phyloP scores from a whole-genome alignment of 2,797 vertebrate genomes.

The Calcarius lapponicus region DNA sequence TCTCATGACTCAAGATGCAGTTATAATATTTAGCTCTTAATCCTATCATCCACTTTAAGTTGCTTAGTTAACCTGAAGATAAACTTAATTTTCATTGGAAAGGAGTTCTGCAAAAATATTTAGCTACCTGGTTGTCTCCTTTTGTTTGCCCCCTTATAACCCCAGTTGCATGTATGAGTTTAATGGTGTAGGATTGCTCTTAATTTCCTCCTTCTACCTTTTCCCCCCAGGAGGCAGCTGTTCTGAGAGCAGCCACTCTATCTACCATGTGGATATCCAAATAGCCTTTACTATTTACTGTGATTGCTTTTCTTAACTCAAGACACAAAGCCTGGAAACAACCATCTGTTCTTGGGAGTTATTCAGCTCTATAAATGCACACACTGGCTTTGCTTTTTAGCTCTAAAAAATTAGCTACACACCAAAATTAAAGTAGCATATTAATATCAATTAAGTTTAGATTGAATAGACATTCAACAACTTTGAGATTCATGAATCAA shows the following conservation, averaged over 20 bases:
- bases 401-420: conserved; percentile 26
- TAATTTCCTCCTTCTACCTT: conserved; percentile 73
- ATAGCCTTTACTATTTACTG: conserved; percentile 63
- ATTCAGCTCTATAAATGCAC: conserved; percentile 33
- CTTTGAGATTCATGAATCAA: background rate
- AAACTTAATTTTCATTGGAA: conserved; percentile 37
- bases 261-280: conserved; percentile 68
- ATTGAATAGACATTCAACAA: background rate
- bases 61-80: background rate
- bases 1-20: background rate
- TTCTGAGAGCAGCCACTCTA: conserved; percentile 68
- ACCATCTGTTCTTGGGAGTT: conserved; percentile 64
- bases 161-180: conserved; percentile 26
- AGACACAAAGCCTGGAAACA: conserved; percentile 68
- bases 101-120: conserved; percentile 48
- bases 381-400: conserved; percentile 21
- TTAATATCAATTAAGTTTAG: background rate
- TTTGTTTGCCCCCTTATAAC: conserved; percentile 56
- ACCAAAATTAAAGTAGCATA: background rate
- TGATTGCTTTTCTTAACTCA: conserved; percentile 69
- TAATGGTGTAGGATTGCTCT: conserved; percentile 71
- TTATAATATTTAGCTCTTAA: background rate
- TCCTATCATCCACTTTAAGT: background rate
- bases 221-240: conserved; percentile 68
- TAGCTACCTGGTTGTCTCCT: conserved; percentile 42